Evolutionary conservation across 2,797 vertebrate species (phyloP).

Genomic region (Coendou prehensilis): DNA sequence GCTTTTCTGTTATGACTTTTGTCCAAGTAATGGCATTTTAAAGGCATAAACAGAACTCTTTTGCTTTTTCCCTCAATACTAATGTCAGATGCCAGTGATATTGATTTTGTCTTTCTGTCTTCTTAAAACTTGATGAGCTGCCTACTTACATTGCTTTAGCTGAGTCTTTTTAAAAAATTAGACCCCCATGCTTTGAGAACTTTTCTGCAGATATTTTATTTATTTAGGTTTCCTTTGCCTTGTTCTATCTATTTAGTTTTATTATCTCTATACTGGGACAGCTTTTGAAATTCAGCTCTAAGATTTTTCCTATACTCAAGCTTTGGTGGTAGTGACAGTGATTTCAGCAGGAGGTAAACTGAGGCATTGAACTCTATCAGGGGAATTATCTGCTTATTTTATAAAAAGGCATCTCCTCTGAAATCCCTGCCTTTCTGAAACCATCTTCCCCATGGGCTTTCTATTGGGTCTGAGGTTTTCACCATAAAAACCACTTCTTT

Average conservation of each 20-base stretch:
- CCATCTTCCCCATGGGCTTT: background rate
- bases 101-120: conserved; percentile 27
- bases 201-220: background rate
- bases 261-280: background rate
- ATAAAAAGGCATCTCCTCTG: background rate
- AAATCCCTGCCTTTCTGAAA: background rate
- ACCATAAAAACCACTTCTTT: background rate
- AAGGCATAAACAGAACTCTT: background rate
- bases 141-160: background rate
- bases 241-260: background rate
- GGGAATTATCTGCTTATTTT: background rate
- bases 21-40: background rate
- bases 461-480: background rate
- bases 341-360: background rate
- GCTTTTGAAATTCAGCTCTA: background rate
- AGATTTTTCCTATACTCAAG: background rate
- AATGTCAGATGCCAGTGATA: background rate
- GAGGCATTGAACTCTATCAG: background rate
- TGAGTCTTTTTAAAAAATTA: background rate
- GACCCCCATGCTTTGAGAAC: background rate
- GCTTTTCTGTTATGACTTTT: background rate
- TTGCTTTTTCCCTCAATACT: background rate
- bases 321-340: background rate
- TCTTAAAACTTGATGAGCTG: background rate
- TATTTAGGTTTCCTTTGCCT: conserved; percentile 22